Percentiles rank a stretch among this genome's conserved stretches.
phyloP scores from a whole-genome alignment of 1,140 invertebrate species.

The Pogonus chalceus region DNA sequence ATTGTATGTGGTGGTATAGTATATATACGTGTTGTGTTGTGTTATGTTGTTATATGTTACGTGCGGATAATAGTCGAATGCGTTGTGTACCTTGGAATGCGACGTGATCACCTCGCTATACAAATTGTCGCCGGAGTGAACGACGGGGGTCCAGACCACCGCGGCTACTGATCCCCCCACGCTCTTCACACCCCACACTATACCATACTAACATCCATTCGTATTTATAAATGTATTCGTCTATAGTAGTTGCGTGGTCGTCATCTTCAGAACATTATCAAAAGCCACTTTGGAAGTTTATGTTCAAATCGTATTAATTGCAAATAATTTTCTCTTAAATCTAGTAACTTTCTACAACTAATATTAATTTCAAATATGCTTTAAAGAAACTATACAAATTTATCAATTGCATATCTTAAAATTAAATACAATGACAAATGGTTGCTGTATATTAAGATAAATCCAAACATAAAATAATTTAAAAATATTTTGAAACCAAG shows the following conservation, averaged over 20 bases:
- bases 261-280: too few relatives aligned
- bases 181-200: background rate
- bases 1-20: background rate
- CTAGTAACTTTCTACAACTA: too few relatives aligned
- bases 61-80: background rate
- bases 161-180: background rate
- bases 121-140: slow-evolving; percentile 1
- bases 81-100: background rate
- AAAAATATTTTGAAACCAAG: too few relatives aligned
- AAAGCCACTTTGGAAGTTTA: too few relatives aligned
- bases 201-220: background rate
- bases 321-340: too few relatives aligned
- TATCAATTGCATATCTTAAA: too few relatives aligned
- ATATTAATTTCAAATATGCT: too few relatives aligned
- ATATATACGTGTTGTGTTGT: background rate
- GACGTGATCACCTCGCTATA: slow-evolving; percentile 1
- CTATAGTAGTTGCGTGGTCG: background rate
- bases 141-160: background rate
- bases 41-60: background rate
- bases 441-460: too few relatives aligned
- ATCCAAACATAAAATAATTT: too few relatives aligned
- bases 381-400: too few relatives aligned
- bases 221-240: background rate
- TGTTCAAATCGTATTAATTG: too few relatives aligned
- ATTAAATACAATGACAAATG: too few relatives aligned